Evolutionary conservation across 2,113 vertebrate species (phyloP).

Genomic region (Solea senegalensis): DNA sequence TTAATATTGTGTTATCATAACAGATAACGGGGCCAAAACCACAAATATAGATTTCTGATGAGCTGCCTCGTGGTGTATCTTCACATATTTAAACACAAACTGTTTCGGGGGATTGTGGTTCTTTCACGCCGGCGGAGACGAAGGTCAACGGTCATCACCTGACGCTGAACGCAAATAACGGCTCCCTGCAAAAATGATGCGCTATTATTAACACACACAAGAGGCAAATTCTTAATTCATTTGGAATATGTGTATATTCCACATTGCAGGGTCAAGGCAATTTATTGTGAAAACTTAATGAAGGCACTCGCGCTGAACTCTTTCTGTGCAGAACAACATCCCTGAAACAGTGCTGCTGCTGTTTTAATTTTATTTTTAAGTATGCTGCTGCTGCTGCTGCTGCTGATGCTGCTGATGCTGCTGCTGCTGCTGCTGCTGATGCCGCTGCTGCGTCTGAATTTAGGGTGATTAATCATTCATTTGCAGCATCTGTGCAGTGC

Average conservation of each 20-base stretch:
- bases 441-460: constrained; percentile 41
- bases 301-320: background rate
- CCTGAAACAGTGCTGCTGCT: too few species aligned
- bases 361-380: background rate
- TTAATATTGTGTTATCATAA: background rate
- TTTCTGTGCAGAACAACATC: background rate
- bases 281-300: background rate
- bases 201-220: background rate
- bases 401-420: background rate
- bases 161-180: background rate
- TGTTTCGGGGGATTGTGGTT: too few species aligned
- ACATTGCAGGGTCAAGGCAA: background rate
- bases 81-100: too few species aligned
- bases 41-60: background rate
- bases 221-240: background rate
- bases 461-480: constrained; percentile 66
- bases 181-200: background rate
- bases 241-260: constrained; percentile 22
- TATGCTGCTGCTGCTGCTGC: background rate
- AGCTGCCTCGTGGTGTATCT: background rate
- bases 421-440: constrained; percentile 23
- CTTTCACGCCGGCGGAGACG: background rate
- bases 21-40: too few species aligned
- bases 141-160: background rate
- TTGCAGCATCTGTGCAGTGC: constrained; percentile 45